Evolutionary conservation across 2,888 invertebrate species (phyloP), one percentile per base, ranked within the genome.

Genomic region (Corythucha ciliata): DNA sequence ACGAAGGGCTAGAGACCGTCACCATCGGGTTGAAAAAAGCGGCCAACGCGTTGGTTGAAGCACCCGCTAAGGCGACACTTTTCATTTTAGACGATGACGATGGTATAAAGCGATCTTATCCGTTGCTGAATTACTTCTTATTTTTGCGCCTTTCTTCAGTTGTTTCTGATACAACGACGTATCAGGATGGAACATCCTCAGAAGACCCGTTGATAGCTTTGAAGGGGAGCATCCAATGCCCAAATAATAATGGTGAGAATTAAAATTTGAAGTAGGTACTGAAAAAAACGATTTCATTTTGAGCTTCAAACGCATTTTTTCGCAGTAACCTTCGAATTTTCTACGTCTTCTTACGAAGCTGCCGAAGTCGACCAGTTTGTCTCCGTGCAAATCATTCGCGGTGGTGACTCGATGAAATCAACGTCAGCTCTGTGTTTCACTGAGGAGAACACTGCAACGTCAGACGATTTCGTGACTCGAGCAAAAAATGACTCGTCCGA

Each of bases 31-130:
- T 54, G 39, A 14, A 16, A 4, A 22, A 54, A 7, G 42, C 54
- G 2, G 21, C 7, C 6, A 24, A 51, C 18, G 22, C 33, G 22
- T 34, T 41, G 7, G n/a, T 54, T 8, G 47, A 29, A 10, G 47
- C 21, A 12, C 47, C 54, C 16, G 21, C 12, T 18, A n/a, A 36
- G 1, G 37, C 44, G 14, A 44, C 36, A 3, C 21, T 45, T 18
- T 44, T 42, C 26, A 50, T 50, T 29, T 50, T 50, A 24, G 54
- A 50, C 29, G 45, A 54, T 16, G 54, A 54, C 33, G 45, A 44
- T 22, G 49, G 49, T 49, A 33, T n/a, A n/a, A n/a, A 27, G 26
- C n/a, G 8, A 29, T 29, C 8, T 29, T 29, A 29, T 8, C 29
- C n/a, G n/a, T 29, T 29, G 29, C 29, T 29, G 8, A 10, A n/a